Conservation (phyloP, 2,888 invertebrate species). For the Agelastica alni region DNA sequence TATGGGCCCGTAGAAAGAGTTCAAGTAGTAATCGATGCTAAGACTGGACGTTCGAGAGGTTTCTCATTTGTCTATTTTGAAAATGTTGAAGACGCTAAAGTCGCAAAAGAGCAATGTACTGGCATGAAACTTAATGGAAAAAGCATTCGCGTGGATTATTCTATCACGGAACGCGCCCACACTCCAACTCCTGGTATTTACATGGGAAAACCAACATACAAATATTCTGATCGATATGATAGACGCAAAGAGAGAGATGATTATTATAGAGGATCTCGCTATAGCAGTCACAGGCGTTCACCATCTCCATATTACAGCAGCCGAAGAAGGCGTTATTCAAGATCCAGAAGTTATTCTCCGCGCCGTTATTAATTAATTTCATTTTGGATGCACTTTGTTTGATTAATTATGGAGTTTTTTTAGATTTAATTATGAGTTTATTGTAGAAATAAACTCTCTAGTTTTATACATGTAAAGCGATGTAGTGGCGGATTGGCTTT, state of each 20-base stretch:
- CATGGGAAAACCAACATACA: constrained; percentile 87
- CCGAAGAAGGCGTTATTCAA: constrained; percentile 45
- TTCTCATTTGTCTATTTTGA: constrained; percentile 96
- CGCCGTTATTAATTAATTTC: constrained; percentile 47
- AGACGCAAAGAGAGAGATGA: constrained; percentile 44
- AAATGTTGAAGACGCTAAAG: constrained; percentile 84
- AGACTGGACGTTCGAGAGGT: constrained; percentile 93
- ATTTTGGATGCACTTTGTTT: constrained; percentile 41
- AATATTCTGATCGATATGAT: constrained; percentile 48
- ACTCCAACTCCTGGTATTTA: constrained; percentile 98
- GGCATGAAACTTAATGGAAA: constrained; percentile 95
- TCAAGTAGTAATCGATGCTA: constrained; percentile 94
- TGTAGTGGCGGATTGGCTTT: background rate
- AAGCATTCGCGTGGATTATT: constrained; percentile 92
- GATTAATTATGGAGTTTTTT: constrained; percentile 33
- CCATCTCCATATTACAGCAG: constrained; percentile 48
- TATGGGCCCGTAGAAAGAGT: constrained; percentile 91
- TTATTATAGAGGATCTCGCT: constrained; percentile 44
- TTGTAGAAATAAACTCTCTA: constrained; percentile 29
- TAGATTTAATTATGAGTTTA: constrained; percentile 35
- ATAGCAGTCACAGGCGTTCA: constrained; percentile 43
- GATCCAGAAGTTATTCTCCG: constrained; percentile 50
- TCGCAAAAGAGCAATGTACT: constrained; percentile 90
- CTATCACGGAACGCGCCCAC: constrained; percentile 94
- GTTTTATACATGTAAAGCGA: constrained; percentile 29